Base-by-base conservation (phyloP, 2,797 vertebrate genomes). In the Semotilus atromaculatus region DNA sequence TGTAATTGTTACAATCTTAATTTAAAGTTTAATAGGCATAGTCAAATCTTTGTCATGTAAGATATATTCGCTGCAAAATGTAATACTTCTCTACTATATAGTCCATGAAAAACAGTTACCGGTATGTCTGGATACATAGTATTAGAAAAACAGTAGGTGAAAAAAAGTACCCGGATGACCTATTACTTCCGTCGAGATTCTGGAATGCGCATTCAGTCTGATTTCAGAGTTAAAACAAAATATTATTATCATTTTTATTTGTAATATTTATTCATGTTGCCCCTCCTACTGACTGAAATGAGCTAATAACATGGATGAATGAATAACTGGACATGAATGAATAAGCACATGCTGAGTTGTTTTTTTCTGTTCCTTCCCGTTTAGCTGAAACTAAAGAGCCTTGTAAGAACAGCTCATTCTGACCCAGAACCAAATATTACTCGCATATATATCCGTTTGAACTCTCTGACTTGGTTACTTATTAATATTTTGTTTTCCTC, bases 391-490 rank as follows among this genome's bases (percentile, higher is more conserved):
- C 34, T 43, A 68, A 43, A 26, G 5, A 51, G 18, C 34, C 74
- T 78, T 53, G 7, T 78, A 70, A 58, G 43, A 80, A 31, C n/a
- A 45, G 64, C 55, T 71, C 58, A 51, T 81, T 74, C 66, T 72
- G 64, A 55, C 43, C 45, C 67, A 78, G 16, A 72, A 58, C 40
- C 55, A 31, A 29, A 16, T 85, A 85, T 64, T 82, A 72, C 68
- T 85, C 40, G 5, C 58, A 55, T 70, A 7, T 62, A 68, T 43
- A 55, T 29, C 66, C 34, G 38, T 66, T 60, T 81, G 55, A 82
- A 84, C 74, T 73, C 55, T 19, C 81, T 16, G 10, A 81, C 26
- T 77, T 62, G 62, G 83, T 85, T 79, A 85, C 83, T 85, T 66
- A 88, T 88, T 85, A 68, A 80, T 80, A 72, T 82, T 82, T 82